Evolutionary conservation across 2,888 invertebrate species (phyloP), one percentile per base, ranked within the genome.

Genomic region (Leptopilina myrica): DNA sequence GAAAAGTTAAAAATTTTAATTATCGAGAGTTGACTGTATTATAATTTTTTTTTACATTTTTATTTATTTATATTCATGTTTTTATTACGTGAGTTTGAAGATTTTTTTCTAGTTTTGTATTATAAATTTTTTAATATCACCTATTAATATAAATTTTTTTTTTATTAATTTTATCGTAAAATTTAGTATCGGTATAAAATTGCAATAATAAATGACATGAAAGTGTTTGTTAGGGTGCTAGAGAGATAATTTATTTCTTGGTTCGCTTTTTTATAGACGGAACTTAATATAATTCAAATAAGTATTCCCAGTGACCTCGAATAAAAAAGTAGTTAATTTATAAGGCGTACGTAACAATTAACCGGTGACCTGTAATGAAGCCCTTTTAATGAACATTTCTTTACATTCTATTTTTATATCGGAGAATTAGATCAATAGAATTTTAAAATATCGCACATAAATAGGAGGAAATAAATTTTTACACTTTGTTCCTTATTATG

Each of bases 341-440:
- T 26, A 53, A 56, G 7, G 43, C 43, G 43, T 43, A 43, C 20
- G 14, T 53, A 73, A 73, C 56, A n/a, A 73, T 56, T 56, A 73
- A 33, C 40, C 56, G 12, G 33, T 26, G 40, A 56, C 56, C 73
- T 33, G 56, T 56, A 14, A 73, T 5, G 9, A 56, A 56, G 73
- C 33, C 33, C 33, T 73, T 26, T 33, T 53, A 33, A 64, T 14
- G 40, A 12, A 33, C 5, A 14, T 33, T 40, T 64, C 9, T 40
- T 33, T 6, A 64, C 12, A 64, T 40, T 64, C 5, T 64, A 64
- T 64, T 64, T 26, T 64, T 33, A 33, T 40, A 64, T 33, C 20
- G 26, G 7, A 64, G n/a, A 62, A 20, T 20, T 62, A 20, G 20
- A 62, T 62, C 15, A 15, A 62, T 62, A 62, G 20, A 6, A 15